Evolutionary conservation across 2,888 invertebrate species (phyloP).

Genomic region (Pterobdella sp.): DNA sequence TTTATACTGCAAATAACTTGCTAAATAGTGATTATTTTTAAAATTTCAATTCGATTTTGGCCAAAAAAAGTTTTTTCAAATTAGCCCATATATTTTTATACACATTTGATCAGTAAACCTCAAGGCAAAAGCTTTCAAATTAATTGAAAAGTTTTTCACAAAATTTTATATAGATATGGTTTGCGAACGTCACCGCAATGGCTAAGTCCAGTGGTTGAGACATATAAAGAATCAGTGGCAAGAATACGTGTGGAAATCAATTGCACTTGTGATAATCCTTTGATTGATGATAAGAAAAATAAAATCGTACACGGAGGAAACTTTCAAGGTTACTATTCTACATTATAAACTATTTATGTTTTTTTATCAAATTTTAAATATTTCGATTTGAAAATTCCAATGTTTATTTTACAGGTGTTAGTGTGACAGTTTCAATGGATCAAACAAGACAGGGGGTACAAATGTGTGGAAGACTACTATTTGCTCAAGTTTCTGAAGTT

Average conservation of each 20-base stretch:
- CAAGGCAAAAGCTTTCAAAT: too few relatives aligned
- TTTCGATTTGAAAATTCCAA: too few relatives aligned
- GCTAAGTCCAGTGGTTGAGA: conserved; percentile 38
- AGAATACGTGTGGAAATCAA: conserved; percentile 37
- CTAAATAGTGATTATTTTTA: neutral
- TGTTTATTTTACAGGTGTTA: conserved; percentile 30
- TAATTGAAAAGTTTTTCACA: conserved; percentile 33
- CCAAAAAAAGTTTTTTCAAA: neutral
- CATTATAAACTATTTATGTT: neutral
- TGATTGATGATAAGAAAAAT: conserved; percentile 36
- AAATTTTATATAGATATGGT: conserved; percentile 38
- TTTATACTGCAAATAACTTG: too few relatives aligned
- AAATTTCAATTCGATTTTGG: neutral
- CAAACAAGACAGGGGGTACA: conserved; percentile 40
- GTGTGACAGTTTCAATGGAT: conserved; percentile 39
- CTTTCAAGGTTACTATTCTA: conserved; percentile 35
- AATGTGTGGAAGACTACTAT: conserved; percentile 40
- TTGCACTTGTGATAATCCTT: conserved; percentile 39
- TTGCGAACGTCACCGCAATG: conserved; percentile 39
- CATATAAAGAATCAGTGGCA: conserved; percentile 29
- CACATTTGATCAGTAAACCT: neutral
- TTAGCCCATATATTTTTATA: neutral
- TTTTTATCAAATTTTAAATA: neutral
- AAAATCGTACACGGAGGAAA: conserved; percentile 39
- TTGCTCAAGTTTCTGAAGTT: conserved; percentile 41